These are phyloP conservation scores for Alloplasta piceator DNA, from an alignment of 2,888 invertebrate genomes.

Conservation along the genomic window DNA sequence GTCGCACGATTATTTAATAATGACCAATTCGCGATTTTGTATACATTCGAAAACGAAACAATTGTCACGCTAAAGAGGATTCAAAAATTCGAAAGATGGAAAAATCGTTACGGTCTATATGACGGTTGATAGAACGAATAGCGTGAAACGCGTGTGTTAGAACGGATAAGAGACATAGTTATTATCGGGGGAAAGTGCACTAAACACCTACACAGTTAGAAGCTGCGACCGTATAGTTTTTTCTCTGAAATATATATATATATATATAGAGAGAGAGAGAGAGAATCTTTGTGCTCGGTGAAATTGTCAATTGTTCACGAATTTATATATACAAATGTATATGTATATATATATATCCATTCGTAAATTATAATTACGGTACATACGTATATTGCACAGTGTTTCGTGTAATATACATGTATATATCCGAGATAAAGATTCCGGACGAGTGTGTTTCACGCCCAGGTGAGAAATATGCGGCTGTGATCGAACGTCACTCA, in stretches of 20 bases:
- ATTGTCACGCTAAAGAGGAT: too few species aligned
- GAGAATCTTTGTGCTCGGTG: not conserved
- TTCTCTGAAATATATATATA: not conserved
- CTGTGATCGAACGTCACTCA: conserved; percentile 49
- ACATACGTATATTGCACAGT: conserved; percentile 46
- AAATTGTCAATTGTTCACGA: not conserved
- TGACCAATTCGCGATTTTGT: conserved; percentile 72
- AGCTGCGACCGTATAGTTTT: too few species aligned
- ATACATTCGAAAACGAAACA: not conserved
- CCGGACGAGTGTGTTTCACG: conserved; percentile 54
- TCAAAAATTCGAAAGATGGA: too few species aligned
- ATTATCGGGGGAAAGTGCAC: conserved; percentile 45
- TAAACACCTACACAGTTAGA: not conserved
- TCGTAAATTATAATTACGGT: conserved; percentile 18
- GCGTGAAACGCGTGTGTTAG: not conserved
- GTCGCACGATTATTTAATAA: conserved; percentile 76
- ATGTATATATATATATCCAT: conserved; percentile 26
- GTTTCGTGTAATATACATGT: conserved; percentile 5
- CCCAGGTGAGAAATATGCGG: conserved; percentile 62
- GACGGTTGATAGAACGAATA: not conserved
- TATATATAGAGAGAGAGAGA: not conserved
- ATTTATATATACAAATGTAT: conserved; percentile 6
- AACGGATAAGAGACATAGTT: conserved; percentile 32
- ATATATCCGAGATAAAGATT: conserved; percentile 20
- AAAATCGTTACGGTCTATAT: not conserved